Conservation (phyloP, 37 sponge, comb jelly and placozoan genomes). For the Spongia lamella region DNA sequence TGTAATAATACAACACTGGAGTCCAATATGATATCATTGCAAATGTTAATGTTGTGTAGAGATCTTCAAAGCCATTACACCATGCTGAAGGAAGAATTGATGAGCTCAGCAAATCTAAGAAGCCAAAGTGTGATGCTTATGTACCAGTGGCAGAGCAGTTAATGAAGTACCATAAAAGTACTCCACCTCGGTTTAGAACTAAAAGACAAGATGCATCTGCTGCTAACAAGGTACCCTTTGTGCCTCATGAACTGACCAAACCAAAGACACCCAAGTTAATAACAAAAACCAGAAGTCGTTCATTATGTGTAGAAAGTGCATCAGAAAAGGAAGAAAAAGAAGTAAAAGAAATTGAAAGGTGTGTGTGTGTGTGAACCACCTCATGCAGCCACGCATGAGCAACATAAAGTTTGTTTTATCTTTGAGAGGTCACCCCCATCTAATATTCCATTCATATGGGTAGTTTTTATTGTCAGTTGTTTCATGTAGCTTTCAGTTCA, state of each 20-base stretch:
- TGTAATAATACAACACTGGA: too few species aligned
- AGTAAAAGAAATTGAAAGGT: conserved; percentile 50
- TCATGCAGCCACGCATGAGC: too few species aligned
- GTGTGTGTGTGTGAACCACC: background rate
- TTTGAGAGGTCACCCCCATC: too few species aligned
- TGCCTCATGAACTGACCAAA: conserved; percentile 29
- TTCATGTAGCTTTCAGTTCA: conserved; percentile 62
- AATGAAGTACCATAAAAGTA: conserved; percentile 47
- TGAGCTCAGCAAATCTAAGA: too few species aligned
- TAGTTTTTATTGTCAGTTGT: too few species aligned
- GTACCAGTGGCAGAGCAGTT: conserved; percentile 52
- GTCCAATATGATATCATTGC: too few species aligned
- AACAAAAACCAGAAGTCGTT: conserved; percentile 41
- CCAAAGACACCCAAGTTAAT: conserved; percentile 64
- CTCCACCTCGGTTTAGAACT: conserved; percentile 61
- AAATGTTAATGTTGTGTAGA: too few species aligned
- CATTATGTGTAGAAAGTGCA: conserved; percentile 29
- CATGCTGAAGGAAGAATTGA: conserved; percentile 4
- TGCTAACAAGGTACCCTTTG: background rate
- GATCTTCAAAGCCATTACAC: conserved; percentile 48
- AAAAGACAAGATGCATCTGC: background rate
- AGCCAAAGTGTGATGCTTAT: background rate
- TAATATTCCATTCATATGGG: too few species aligned
- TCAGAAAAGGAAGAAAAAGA: conserved; percentile 68
- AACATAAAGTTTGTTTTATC: too few species aligned